Evolutionary conservation across 2,888 invertebrate genomes (phyloP).

Genomic region (Andrena chrysosceles): DNA sequence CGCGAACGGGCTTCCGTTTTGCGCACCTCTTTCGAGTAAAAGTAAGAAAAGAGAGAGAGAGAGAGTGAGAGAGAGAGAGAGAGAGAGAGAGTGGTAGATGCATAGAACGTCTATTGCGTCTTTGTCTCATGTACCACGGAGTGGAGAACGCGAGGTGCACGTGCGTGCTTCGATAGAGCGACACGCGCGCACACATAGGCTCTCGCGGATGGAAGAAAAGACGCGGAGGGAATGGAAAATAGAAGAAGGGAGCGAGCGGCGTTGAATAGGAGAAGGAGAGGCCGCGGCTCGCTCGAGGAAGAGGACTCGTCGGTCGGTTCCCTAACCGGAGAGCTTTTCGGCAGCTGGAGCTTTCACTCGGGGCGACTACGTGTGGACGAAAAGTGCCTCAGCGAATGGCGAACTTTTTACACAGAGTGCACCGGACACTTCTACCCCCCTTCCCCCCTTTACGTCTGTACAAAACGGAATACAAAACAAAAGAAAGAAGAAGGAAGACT

Average conservation of each 20-base stretch:
- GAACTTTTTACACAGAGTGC: constrained; percentile 58
- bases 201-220: constrained; percentile 25
- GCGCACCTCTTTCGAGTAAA: neutral
- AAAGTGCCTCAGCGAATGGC: constrained; percentile 60
- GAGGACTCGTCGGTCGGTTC: constrained; percentile 22
- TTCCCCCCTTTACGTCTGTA: constrained; percentile 21
- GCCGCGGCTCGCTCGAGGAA: constrained; percentile 47
- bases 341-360: constrained; percentile 47
- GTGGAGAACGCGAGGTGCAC: constrained; percentile 36
- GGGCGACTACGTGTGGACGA: constrained; percentile 42
- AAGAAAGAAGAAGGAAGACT: neutral
- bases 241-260: constrained; percentile 7
- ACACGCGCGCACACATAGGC: neutral
- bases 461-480: constrained; percentile 12
- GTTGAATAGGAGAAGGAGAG: constrained; percentile 17
- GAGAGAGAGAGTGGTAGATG: neutral
- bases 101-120: constrained; percentile 19
- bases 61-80: neutral
- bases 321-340: constrained; percentile 37
- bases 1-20: constrained; percentile 40
- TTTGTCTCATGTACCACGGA: constrained; percentile 32
- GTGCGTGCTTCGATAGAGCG: constrained; percentile 35
- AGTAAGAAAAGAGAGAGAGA: neutral
- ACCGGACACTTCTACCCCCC: constrained; percentile 51
- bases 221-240: constrained; percentile 35